Evolutionary conservation across 2,888 invertebrate species (phyloP), one percentile per base, ranked within the genome.

Genomic region (Drosophila cracens): DNA sequence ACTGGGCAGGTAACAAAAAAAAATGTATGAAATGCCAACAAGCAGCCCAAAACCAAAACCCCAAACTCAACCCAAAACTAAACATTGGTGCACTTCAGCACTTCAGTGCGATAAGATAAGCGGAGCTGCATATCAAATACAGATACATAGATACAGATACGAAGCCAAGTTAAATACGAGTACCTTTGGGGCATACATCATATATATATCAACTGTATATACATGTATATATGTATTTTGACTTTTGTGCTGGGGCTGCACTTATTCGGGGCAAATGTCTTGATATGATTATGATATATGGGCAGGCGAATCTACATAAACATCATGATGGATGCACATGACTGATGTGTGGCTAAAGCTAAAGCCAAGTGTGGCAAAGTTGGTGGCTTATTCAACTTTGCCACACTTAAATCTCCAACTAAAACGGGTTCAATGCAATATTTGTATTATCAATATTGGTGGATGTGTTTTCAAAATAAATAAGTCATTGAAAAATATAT

Each of bases 251-350:
- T 27, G 48, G 38, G 38, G 34, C 59, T 49, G 71, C 59, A 53
- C 36, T 69, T 78, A 71, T 67, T 79, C 75, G 76, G 76, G 68
- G 52, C 80, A 78, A 78, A 65, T 79, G 59, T 58, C 78, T 78
- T 74, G 65, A 58, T 53, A 77, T 78, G 75, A 82, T 76, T 81
- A 75, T 85, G 88, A 87, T 88, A 82, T 89, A 89, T 80, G 90
- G 61, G 70, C 76, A 74, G 49, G 67, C 73, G 82, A 81, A 86
- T 87, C 86, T 86, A 87, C 87, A 87, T 87, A 89, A 89, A 79
- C 70, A 87, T 65, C 72, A 74, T 83, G 83, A 83, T 83, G 81
- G 88, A 87, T 84, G 72, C 70, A 61, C 43, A 59, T 75, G 79
- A 71, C 54, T 64, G 76, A 79, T 78, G 76, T 53, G 79, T 38